A percentile compares a stretch with the other conserved stretches of the same genome.
phyloP scores from a whole-genome alignment of 2,113 vertebrate species.

The Scytalopus superciliaris region DNA sequence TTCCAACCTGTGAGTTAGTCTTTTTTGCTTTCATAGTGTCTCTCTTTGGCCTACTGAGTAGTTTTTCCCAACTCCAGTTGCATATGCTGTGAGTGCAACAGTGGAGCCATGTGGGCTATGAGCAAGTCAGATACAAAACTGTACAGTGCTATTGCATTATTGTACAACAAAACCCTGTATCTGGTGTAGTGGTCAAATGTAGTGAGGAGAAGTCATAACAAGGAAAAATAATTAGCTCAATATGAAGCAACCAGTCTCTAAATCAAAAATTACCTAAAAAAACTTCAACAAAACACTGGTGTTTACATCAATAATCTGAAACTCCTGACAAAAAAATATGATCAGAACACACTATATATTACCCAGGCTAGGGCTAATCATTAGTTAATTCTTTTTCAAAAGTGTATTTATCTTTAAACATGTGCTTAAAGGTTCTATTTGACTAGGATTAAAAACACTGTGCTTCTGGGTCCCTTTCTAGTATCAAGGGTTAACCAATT shows the following conservation, averaged over 20 bases:
- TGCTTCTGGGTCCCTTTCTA: background rate
- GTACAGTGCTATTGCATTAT: background rate
- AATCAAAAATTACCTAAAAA: background rate
- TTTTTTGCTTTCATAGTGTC: background rate
- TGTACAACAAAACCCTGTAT: background rate
- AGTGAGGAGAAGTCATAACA: background rate
- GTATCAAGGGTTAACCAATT: background rate
- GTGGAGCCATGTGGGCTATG: background rate
- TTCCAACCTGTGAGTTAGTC: background rate
- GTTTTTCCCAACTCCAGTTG: background rate
- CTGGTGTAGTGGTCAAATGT: background rate
- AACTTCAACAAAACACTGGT: rapidly evolving
- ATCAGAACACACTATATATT: background rate
- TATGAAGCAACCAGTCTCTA: background rate
- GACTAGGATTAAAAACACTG: background rate
- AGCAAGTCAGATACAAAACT: background rate
- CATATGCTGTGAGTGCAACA: rapidly evolving
- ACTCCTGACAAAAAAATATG: background rate
- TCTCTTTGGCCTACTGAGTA: background rate
- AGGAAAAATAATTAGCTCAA: background rate
- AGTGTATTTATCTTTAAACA: background rate
- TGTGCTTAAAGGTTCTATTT: background rate
- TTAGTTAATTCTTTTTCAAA: background rate
- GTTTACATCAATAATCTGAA: background rate
- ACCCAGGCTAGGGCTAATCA: background rate